Evolutionary conservation across 2,797 vertebrate species (phyloP).

Genomic region (Dryobates pubescens): DNA sequence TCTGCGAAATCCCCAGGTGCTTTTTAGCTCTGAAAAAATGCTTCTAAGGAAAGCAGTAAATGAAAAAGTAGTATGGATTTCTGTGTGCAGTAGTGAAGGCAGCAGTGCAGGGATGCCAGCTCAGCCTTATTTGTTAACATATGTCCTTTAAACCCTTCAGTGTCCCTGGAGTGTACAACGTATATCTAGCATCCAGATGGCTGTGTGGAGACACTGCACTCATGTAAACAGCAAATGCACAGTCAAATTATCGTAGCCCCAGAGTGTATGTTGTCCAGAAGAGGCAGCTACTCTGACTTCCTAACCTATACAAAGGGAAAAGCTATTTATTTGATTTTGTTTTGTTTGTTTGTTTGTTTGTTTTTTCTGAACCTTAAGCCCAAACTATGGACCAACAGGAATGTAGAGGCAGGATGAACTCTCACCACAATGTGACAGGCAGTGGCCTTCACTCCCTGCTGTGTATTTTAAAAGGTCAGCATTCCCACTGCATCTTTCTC

Average conservation of each 20-base stretch:
- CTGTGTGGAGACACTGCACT: constrained; percentile 51
- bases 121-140: constrained; percentile 56
- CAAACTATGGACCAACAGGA: neutral
- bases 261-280: constrained; percentile 36
- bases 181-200: constrained; percentile 44
- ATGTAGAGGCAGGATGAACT: neutral
- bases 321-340: too few species aligned
- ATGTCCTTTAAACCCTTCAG: constrained; percentile 51
- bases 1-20: neutral
- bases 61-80: neutral
- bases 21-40: neutral
- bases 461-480: too few species aligned
- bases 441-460: neutral
- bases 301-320: neutral
- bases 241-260: constrained; percentile 44
- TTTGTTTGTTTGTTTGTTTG: neutral
- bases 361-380: neutral
- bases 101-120: neutral
- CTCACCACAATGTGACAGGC: neutral
- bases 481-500: neutral
- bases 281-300: constrained; percentile 7
- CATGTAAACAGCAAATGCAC: constrained; percentile 63
- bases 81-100: neutral
- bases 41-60: neutral
- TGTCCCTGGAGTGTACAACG: constrained; percentile 41